Evolutionary conservation across 1,140 invertebrate genomes (phyloP), one percentile per base, ranked within the genome.

Genomic region (Drosophila bocqueti): DNA sequence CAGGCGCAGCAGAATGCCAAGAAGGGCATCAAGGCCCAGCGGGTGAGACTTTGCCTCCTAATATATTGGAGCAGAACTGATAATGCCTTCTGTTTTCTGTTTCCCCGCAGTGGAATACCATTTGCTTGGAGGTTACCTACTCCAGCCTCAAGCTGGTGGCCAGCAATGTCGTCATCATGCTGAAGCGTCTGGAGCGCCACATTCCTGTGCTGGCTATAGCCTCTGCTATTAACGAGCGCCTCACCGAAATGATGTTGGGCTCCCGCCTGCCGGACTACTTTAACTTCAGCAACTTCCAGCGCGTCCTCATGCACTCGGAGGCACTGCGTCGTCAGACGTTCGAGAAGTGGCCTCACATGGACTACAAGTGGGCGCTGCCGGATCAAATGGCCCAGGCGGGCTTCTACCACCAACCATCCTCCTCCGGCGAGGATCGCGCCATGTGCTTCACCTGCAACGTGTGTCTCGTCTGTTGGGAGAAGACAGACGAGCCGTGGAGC

Each of bases 391-490:
- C 98, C 5, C 97, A 98, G 92, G 98, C 98, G 31, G 98, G 98
- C 2, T 99, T 99, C 93, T 99, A 98, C 93, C 97, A 98, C 92
- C 97, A 98, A 89, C 98, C 98, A 1, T 98, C 97, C 67, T 94
- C 96, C 9, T 96, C 95, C 26, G 97, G 97, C 4, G 97, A 98
- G 92, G 98, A 99, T 93, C 94, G 98, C 68, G 97, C 97, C 1
- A 97, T 99, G 96, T 99, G 98, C 92, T 99, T 99, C 92, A 98
- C 97, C 0, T 99, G 98, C 93, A 97, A 96, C 81, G 97, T 98
- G 4, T 98, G 97, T 87, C 94, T 99, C 6, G 97, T 99, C 2
- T 98, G 97, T 93, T 99, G 98, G 98, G 98, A 99, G 93, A 97
- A 97, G 65, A 98, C 97, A 0, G 98, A 99, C 94, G 98, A 99